These are phyloP conservation scores for Acanthurus tractus DNA, from an alignment of 2,797 vertebrate genomes.

Conservation along the genomic window DNA sequence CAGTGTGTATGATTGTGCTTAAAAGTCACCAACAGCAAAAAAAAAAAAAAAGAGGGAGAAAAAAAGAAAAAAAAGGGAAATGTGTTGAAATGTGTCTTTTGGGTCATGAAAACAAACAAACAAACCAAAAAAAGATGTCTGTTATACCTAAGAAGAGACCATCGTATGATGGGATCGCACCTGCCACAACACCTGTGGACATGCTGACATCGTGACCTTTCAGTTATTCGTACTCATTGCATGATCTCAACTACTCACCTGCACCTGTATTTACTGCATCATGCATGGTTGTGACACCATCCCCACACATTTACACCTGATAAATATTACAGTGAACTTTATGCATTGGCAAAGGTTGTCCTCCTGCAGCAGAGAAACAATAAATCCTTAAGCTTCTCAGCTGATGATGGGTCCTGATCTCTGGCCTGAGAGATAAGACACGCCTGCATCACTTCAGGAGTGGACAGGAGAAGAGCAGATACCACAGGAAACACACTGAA, in stretches of 20 bases:
- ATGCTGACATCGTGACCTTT: too few relatives aligned
- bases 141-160: neutral
- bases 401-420: neutral
- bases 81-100: neutral
- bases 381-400: neutral
- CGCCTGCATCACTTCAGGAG: neutral
- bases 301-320: too few relatives aligned
- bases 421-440: too few relatives aligned
- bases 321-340: too few relatives aligned
- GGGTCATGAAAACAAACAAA: too few relatives aligned
- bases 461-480: conserved; percentile 3
- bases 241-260: too few relatives aligned
- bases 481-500: conserved; percentile 29
- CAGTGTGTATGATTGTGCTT: neutral
- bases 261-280: too few relatives aligned
- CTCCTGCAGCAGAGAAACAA: neutral
- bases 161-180: too few relatives aligned
- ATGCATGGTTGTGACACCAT: too few relatives aligned
- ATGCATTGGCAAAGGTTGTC: neutral
- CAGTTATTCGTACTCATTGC: too few relatives aligned
- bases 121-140: conserved; percentile 1
- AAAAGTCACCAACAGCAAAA: neutral
- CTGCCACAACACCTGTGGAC: too few relatives aligned
- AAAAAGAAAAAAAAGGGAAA: neutral
- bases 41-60: too few relatives aligned